Base-by-base conservation (phyloP, 2,113 vertebrate species). In the Cynopterus brachyotis region DNA sequence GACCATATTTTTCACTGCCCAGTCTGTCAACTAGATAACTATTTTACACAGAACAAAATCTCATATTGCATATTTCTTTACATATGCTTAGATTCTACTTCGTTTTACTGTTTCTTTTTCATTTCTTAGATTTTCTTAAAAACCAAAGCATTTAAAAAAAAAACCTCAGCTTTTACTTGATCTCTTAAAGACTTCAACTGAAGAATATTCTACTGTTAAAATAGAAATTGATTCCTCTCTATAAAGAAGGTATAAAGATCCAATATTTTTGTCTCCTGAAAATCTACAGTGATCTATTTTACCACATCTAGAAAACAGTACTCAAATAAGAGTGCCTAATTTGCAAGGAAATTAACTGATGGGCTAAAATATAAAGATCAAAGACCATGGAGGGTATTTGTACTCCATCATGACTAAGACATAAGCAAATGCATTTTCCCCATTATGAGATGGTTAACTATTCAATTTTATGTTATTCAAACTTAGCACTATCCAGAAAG, bases 401-500 rank as follows among this genome's bases (percentile, higher is more conserved):
- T 84, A 72, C 6, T 19, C 45, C 30, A 67, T 59, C 30, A 73
- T 45, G 76, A 82, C 42, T 81, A 82, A 5, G 26, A 79, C 19
- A 47, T 35, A 69, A 75, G 55, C 20, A 78, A 20, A 84, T 47
- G 32, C 59, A 50, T 59, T 45, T 60, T 47, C 45, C 64, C 30
- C 57, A 73, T 30, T 53, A 57, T 82, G 67, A 96, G 3, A 73
- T 75, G 16, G 67, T 64, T 12, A 32, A 32, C 69, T 96, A 9
- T 42, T 78, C 69, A 93, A 11, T 57, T 55, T 55, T 0, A 50
- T 64, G 62, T 84, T 91, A 79, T 91, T 94, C 64, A 92, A 35
- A 97, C 83, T 40, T 86, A 96, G 84, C 53, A 78, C 97, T 85
- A 76, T 30, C 60, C 28, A 10, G 30, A 30, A 62, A 62, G 30